Percentiles rank a stretch among this genome's conserved stretches.
Conservation (phyloP, 1,140 invertebrate species). For the Arion vulgaris region DNA sequence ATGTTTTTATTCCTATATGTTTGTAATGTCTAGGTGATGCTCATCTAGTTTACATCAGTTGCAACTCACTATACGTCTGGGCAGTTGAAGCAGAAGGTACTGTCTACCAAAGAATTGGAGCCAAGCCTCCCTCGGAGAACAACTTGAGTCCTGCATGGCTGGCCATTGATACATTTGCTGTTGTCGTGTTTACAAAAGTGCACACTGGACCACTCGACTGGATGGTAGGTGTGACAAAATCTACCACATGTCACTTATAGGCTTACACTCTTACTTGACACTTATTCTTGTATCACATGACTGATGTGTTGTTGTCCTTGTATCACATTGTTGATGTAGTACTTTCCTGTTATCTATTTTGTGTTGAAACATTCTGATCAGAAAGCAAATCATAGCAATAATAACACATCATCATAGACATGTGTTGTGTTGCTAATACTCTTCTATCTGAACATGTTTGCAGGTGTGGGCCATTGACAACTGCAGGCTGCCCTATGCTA, state of each 20-base stretch:
- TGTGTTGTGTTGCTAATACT: too few species aligned
- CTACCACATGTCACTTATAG: too few species aligned
- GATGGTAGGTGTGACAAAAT: slow-evolving; percentile 72
- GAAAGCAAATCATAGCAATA: too few species aligned
- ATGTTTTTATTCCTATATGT: too few species aligned
- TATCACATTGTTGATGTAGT: too few species aligned
- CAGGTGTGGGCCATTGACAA: slow-evolving; percentile 77
- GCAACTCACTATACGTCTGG: slow-evolving; percentile 75
- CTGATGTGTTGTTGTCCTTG: too few species aligned
- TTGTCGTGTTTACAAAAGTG: slow-evolving; percentile 71
- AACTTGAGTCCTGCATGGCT: slow-evolving; percentile 75
- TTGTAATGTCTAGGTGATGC: slow-evolving; percentile 63
- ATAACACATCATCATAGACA: too few species aligned
- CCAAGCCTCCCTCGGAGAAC: slow-evolving; percentile 70
- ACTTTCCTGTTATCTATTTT: too few species aligned
- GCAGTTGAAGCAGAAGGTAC: slow-evolving; percentile 73
- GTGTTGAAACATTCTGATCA: too few species aligned
- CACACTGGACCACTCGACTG: slow-evolving; percentile 73
- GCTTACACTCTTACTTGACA: too few species aligned
- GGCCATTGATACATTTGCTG: slow-evolving; percentile 65
- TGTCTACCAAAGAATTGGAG: slow-evolving; percentile 74
- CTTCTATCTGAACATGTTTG: background rate
- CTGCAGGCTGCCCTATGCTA: slow-evolving; percentile 74
- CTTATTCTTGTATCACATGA: too few species aligned
- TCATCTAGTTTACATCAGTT: slow-evolving; percentile 72